Conservation (phyloP, 2,797 vertebrate species). For the Rhodeus uyekii region DNA sequence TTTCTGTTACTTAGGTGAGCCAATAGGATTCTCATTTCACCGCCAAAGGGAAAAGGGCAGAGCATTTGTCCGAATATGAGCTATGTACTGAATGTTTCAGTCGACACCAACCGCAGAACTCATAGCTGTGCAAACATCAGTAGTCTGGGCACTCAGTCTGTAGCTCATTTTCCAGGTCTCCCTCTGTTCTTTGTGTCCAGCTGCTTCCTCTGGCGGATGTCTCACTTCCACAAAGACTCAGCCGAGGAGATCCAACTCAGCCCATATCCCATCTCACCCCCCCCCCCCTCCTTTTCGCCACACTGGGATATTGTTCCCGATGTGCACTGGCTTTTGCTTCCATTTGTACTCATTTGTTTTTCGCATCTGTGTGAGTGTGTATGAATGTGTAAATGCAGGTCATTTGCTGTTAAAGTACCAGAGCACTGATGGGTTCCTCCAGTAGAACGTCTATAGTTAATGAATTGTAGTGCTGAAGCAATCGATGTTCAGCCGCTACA, state of each 20-base stretch:
- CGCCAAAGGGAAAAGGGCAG: constrained; percentile 44
- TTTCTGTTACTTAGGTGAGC: constrained; percentile 30
- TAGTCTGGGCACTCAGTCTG: constrained; percentile 68
- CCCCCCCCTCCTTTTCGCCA: constrained; percentile 55
- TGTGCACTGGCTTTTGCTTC: constrained; percentile 69
- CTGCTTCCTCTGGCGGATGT: constrained; percentile 75
- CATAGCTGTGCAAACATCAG: constrained; percentile 42
- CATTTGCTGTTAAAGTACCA: constrained; percentile 52
- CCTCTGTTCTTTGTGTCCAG: constrained; percentile 73
- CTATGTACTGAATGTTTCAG: constrained; percentile 30
- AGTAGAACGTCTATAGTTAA: constrained; percentile 24
- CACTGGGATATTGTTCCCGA: constrained; percentile 66
- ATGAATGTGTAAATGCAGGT: constrained; percentile 58
- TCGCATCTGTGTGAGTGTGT: constrained; percentile 47
- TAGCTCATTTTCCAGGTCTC: constrained; percentile 68
- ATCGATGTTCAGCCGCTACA: constrained; percentile 16
- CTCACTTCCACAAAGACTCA: constrained; percentile 69
- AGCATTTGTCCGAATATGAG: constrained; percentile 9
- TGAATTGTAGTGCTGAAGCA: constrained; percentile 22
- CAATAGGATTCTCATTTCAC: constrained; percentile 38
- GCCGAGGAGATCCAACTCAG: constrained; percentile 58
- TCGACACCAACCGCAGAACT: constrained; percentile 9
- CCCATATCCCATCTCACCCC: constrained; percentile 50
- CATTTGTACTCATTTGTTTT: constrained; percentile 49
- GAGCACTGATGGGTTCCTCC: constrained; percentile 42